Evolutionary conservation across 2,113 vertebrate genomes (phyloP), one percentile per base, ranked within the genome.

Genomic region (Mixornis gularis): DNA sequence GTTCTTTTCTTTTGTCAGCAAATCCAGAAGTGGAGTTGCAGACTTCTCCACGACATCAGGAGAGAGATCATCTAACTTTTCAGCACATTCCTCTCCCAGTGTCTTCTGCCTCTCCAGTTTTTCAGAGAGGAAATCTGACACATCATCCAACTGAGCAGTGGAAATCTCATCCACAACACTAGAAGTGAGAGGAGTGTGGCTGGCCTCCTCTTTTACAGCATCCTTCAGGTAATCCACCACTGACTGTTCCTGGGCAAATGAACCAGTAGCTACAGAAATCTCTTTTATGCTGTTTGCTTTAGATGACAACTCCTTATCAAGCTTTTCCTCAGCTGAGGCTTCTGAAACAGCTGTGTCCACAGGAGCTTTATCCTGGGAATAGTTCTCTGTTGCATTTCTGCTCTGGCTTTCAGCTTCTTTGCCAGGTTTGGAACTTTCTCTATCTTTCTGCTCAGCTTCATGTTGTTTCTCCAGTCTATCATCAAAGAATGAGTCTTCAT

Each of bases 401-500:
- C 69, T 94, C 63, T 87, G 90, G 55, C 32, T 95, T 92, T 95
- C 90, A 46, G 91, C 78, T 38, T 95, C 95, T 89, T 95, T 85
- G 34, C 70, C 92, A 66, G 88, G 60, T 66, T 93, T 93, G 55
- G 88, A 80, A 91, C 44, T 88, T 41, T 69, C 81, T 85, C 55
- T 69, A 40, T 96, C 91, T 89, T 95, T 95, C 64, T 94, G 83
- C 53, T 97, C 86, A 80, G 79, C 68, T 96, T 96, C 93, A 62
- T 70, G 85, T 14, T 90, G 91, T 34, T 97, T 96, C 82, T 97
- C 95, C 58, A 96, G 96, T 21, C 93, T 90, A 60, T 97, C 98
- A 80, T 98, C 97, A 19, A 96, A 95, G 46, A 97, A 98, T 8
- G 96, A 98, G 52, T 98, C 97, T 77, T 98, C 98, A n/a, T 98